phyloP scores from a whole-genome alignment of 2,113 vertebrate species.

The Philantomba maxwellii region DNA sequence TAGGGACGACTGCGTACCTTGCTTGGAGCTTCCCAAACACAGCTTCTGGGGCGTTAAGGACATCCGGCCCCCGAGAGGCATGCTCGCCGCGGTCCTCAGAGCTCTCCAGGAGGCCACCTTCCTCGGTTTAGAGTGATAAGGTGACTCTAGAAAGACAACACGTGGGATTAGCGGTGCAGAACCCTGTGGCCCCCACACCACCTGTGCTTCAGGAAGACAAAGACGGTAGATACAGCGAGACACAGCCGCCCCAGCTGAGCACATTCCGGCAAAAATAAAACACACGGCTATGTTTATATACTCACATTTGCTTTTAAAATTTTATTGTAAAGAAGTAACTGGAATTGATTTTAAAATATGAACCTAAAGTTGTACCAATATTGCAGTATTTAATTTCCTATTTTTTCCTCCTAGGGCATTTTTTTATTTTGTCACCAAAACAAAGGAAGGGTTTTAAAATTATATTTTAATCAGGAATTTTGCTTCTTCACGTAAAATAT shows the following conservation, averaged over 20 bases:
- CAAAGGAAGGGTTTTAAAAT: not conserved
- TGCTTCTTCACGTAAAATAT: not conserved
- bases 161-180: not conserved
- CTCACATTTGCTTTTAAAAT: not conserved
- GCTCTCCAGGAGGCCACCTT: constrained; percentile 82
- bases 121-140: constrained; percentile 85
- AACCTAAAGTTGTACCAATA: not conserved
- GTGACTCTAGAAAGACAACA: constrained; percentile 82
- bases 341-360: not conserved
- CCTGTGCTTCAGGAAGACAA: not conserved
- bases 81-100: constrained; percentile 70
- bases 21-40: constrained; percentile 84
- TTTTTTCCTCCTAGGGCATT: not conserved
- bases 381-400: not conserved
- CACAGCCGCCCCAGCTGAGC: not conserved
- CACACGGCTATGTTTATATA: accelerated
- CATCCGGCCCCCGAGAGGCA: constrained; percentile 68
- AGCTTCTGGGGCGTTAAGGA: constrained; percentile 74
- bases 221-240: accelerated
- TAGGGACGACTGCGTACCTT: constrained; percentile 68
- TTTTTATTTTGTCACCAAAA: not conserved
- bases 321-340: not conserved
- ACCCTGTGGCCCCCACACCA: accelerated
- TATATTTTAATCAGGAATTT: not conserved
- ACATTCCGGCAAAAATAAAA: not conserved